phyloP scores from a whole-genome alignment of 2,888 invertebrate genomes.

The Ormyrus nitidulus region DNA sequence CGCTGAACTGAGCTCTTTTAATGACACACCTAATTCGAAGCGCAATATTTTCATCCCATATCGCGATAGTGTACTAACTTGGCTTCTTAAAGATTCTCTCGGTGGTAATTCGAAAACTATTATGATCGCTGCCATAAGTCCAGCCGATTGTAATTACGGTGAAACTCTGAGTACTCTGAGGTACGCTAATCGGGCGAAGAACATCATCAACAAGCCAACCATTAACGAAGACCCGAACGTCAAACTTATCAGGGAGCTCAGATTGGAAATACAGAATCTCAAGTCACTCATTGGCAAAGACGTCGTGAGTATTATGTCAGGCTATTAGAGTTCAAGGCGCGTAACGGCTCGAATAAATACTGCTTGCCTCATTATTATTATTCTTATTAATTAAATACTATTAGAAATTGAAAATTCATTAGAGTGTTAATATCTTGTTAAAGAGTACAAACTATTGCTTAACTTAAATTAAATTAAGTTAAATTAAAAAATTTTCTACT shows the following conservation, averaged over 20 bases:
- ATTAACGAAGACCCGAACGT: slow-evolving; percentile 94
- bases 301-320: slow-evolving; percentile 75
- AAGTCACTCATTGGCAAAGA: slow-evolving; percentile 85
- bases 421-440: too few relatives aligned
- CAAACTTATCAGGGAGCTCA: slow-evolving; percentile 88
- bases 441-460: too few relatives aligned
- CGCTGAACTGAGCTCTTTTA: slow-evolving; percentile 80
- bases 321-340: neutral
- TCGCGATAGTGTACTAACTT: slow-evolving; percentile 91
- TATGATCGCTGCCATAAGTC: slow-evolving; percentile 90
- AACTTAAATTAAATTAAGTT: too few relatives aligned
- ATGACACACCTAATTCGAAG: slow-evolving; percentile 73
- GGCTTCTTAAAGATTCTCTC: slow-evolving; percentile 91
- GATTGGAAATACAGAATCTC: slow-evolving; percentile 90
- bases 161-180: slow-evolving; percentile 91
- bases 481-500: too few relatives aligned
- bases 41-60: slow-evolving; percentile 87
- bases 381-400: too few relatives aligned
- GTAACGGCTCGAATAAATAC: too few relatives aligned
- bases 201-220: slow-evolving; percentile 93
- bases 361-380: too few relatives aligned
- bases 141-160: slow-evolving; percentile 91
- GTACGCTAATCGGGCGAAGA: slow-evolving; percentile 93
- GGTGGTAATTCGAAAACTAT: slow-evolving; percentile 95
- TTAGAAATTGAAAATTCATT: too few relatives aligned